A percentile compares a stretch with the other conserved stretches of the same genome.
Conservation (phyloP, 2,113 vertebrate species). For the Salvelinus fontinalis region DNA sequence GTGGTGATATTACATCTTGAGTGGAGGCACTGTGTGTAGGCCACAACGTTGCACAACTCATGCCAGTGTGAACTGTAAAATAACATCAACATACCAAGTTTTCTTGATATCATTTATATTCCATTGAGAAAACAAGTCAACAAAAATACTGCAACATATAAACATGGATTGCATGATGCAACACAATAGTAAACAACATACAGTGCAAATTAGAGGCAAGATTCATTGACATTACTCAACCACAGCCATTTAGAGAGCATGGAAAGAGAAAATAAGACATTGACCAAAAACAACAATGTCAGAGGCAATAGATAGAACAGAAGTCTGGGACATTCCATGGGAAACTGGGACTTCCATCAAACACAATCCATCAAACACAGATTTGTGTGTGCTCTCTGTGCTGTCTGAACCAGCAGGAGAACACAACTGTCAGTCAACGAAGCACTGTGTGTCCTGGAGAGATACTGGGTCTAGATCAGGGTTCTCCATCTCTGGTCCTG, state of each 20-base stretch:
- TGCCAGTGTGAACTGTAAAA: too few relatives aligned
- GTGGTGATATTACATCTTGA: slow-evolving; percentile 5
- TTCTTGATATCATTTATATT: slow-evolving; percentile 23
- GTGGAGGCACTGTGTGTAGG: too few relatives aligned
- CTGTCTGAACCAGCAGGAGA: slow-evolving; percentile 41
- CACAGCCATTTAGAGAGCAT: not conserved
- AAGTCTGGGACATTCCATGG: not conserved
- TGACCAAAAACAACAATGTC: slow-evolving; percentile 15
- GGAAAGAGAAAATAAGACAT: not conserved
- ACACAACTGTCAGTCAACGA: slow-evolving; percentile 15
- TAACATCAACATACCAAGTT: not conserved
- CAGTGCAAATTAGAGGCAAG: slow-evolving; percentile 21
- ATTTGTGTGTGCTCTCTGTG: slow-evolving; percentile 1
- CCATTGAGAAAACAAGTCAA: slow-evolving; percentile 27
- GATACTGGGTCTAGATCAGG: too few relatives aligned
- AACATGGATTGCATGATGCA: slow-evolving; percentile 28
- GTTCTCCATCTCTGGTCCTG: too few relatives aligned
- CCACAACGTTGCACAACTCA: too few relatives aligned
- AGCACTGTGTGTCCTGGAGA: not conserved
- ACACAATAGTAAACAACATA: slow-evolving; percentile 25
- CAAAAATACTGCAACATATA: slow-evolving; percentile 42
- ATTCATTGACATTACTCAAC: slow-evolving; percentile 14
- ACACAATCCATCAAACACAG: slow-evolving; percentile 4
- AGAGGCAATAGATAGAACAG: not conserved
- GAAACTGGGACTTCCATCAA: not conserved